Evolutionary conservation across 2,113 vertebrate genomes (phyloP).

Genomic region (Mastomys natalensis): DNA sequence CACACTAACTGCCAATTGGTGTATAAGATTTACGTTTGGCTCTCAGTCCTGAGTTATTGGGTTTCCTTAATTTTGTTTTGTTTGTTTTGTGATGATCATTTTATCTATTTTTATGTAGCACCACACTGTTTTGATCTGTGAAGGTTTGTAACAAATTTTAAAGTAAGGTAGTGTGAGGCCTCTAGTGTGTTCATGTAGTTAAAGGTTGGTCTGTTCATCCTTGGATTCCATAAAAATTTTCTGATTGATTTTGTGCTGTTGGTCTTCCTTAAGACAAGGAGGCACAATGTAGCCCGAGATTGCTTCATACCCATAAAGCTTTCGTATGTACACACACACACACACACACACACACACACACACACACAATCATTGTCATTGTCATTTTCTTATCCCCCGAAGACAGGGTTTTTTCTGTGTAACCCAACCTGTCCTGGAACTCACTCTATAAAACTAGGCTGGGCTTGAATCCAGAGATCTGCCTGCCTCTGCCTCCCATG

Average conservation of each 20-base stretch:
- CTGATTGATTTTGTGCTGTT: too few species aligned
- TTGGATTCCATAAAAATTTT: not conserved
- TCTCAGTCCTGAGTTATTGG: not conserved
- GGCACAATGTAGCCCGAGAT: not conserved
- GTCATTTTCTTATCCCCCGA: not conserved
- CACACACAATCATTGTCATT: too few species aligned
- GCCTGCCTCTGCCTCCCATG: not conserved
- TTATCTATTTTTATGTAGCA: not conserved
- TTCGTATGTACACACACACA: too few species aligned
- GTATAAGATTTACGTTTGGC: not conserved
- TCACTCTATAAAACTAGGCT: not conserved
- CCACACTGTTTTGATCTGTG: not conserved
- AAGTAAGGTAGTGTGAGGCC: not conserved
- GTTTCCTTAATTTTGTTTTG: not conserved
- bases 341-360: too few species aligned
- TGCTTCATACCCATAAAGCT: not conserved
- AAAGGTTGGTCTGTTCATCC: not conserved
- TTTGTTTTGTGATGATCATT: too few species aligned
- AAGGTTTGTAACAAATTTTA: not conserved
- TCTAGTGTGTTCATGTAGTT: not conserved
- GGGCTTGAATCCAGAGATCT: not conserved
- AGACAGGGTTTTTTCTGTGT: not conserved
- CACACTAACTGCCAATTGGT: not conserved
- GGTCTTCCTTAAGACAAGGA: not conserved
- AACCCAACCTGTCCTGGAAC: not conserved